Conservation (phyloP, 2,113 vertebrate genomes). For the Cacatua alba region DNA sequence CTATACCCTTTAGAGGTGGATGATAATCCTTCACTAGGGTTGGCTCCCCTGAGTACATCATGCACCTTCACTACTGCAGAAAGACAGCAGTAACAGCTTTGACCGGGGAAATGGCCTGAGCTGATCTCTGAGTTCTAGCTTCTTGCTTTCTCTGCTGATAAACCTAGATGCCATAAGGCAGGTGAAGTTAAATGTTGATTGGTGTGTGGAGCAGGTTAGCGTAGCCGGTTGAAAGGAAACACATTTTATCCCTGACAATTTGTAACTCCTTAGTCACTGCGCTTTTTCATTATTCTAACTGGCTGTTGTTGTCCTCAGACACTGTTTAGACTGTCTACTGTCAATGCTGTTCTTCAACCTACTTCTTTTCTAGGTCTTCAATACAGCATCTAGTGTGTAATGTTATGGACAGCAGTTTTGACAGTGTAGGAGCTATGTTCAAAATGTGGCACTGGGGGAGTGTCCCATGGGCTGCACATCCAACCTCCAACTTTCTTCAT, state of each 20-base stretch:
- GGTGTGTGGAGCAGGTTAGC: not conserved
- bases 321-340: not conserved
- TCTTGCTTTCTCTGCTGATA: not conserved
- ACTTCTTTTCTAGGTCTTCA: not conserved
- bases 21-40: not conserved
- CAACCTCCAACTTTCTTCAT: not conserved
- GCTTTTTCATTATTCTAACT: not conserved
- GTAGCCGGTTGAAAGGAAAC: not conserved
- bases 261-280: not conserved
- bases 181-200: not conserved
- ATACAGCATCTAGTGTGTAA: accelerated
- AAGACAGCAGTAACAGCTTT: not conserved
- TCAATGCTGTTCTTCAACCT: not conserved
- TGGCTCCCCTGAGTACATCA: not conserved
- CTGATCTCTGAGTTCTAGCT: not conserved
- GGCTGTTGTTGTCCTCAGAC: not conserved
- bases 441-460: not conserved
- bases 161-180: not conserved
- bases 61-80: not conserved
- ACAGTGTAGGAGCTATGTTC: not conserved
- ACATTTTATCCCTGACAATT: not conserved
- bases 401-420: not conserved
- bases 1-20: not conserved
- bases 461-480: not conserved
- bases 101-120: not conserved